Conservation (phyloP, 53 echinoderm and acorn worm genomes). For the Henricia sp. region DNA sequence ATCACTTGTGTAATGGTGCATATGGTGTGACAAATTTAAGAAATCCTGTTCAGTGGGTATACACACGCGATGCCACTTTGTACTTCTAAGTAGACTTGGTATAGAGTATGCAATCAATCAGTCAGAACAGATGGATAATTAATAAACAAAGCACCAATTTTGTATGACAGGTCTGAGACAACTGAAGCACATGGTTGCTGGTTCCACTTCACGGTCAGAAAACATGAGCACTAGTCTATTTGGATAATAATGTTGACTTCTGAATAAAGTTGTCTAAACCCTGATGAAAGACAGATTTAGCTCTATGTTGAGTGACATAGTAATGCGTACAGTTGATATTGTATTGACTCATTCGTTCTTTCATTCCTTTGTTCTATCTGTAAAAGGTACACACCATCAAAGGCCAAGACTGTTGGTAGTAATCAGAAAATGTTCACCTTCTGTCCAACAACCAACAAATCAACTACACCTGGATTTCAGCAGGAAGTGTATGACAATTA, state of each 20-base stretch:
- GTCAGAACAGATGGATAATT: constrained; percentile 2
- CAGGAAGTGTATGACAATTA: constrained; percentile 38
- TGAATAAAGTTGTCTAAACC: neutral
- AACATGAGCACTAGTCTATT: constrained; percentile 1
- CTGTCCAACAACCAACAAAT: constrained; percentile 55
- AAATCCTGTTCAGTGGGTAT: neutral
- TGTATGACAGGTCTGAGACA: neutral
- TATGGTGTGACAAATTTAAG: neutral
- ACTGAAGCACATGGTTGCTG: neutral
- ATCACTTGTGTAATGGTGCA: constrained; percentile 13
- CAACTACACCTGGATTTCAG: constrained; percentile 61
- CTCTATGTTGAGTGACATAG: constrained; percentile 18
- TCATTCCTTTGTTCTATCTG: too few species aligned
- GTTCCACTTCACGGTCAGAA: neutral
- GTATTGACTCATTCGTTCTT: too few species aligned
- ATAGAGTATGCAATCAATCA: neutral
- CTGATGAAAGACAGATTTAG: neutral
- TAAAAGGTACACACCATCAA: constrained; percentile 48
- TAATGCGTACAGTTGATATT: constrained; percentile 36
- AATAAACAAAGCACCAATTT: neutral
- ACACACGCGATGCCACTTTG: constrained; percentile 3
- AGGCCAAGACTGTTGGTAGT: constrained; percentile 49
- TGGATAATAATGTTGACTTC: neutral
- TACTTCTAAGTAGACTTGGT: neutral
- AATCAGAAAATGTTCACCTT: constrained; percentile 68